Evolutionary conservation across 2,113 vertebrate species (phyloP).

Genomic region (Callopanchax toddi): DNA sequence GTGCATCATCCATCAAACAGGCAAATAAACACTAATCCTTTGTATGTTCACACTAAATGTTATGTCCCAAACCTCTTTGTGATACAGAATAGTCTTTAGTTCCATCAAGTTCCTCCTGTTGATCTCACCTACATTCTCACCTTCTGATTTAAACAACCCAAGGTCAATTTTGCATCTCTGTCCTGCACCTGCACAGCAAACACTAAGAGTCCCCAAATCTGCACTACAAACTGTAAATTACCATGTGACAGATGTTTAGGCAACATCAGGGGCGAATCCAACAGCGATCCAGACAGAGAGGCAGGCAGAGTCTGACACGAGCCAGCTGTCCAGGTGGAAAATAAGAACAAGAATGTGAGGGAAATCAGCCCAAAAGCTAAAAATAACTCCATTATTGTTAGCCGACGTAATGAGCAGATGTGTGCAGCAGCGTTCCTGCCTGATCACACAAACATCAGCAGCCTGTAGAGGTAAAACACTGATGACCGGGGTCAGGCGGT

Average conservation of each 20-base stretch:
- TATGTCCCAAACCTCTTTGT: too few species aligned
- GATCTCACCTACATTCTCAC: not conserved
- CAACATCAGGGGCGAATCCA: slow-evolving; percentile 28
- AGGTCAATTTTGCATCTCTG: slow-evolving; percentile 14
- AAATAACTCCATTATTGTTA: slow-evolving; percentile 42
- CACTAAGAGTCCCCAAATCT: slow-evolving; percentile 4
- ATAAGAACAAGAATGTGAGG: slow-evolving; percentile 17
- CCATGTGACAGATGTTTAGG: slow-evolving; percentile 48
- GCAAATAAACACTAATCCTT: slow-evolving; percentile 1
- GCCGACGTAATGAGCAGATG: slow-evolving; percentile 60
- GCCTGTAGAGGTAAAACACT: slow-evolving; percentile 15
- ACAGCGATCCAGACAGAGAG: slow-evolving; percentile 25
- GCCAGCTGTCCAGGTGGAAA: slow-evolving; percentile 43
- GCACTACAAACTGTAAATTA: slow-evolving; percentile 35
- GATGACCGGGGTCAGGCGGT: slow-evolving; percentile 41
- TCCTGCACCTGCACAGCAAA: slow-evolving; percentile 22
- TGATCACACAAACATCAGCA: slow-evolving; percentile 22
- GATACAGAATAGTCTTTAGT: too few species aligned
- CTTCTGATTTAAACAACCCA: slow-evolving; percentile 8
- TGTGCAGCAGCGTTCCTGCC: slow-evolving; percentile 27
- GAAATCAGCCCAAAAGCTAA: slow-evolving; percentile 33
- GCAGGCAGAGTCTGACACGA: slow-evolving; percentile 15
- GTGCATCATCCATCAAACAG: slow-evolving; percentile 18
- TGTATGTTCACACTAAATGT: too few species aligned
- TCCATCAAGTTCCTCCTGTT: not conserved